Base-by-base conservation (phyloP, 2,113 vertebrate genomes). In the Psephotus haematonotus region DNA sequence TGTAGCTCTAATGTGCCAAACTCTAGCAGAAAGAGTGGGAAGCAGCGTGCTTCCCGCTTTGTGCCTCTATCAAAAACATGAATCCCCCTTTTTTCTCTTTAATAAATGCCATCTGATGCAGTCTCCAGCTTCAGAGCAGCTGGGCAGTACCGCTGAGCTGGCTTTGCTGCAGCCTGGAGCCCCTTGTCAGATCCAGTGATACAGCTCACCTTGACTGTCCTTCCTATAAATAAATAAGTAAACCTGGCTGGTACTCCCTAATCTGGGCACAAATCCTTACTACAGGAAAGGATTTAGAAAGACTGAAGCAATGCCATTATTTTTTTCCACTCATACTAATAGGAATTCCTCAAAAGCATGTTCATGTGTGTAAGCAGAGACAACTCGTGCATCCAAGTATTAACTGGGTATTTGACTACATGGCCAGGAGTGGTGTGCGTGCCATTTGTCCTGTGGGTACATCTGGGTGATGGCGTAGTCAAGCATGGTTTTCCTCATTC, bases 151-250 rank as follows among this genome's bases (percentile, higher is more conserved):
- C 18, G 18, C 68, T 50, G 76, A 72, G 85, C 80, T 90, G 74
- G 63, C 63, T 92, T 14, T 83, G 59, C 79, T 78, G 60, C 47
- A 91, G 75, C 74, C 46, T 20, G 29, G 53, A 83, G 63, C 69
- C 81, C 44, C 68, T 9, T 9, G 43, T 92, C 46, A 28, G 63
- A 49, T 49, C 53, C 76, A n/a, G 65, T 4, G 22, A 60, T 82
- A 43, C 59, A 35, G 71, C 88, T 96, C 93, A 96, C 89, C 95
- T 95, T 96, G 81, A 17, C 82, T 74, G 92, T 93, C 92, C 95
- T 96, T 96, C 76, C 33, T 55, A 3, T 52, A 94, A 93, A 97
- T 75, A 97, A 95, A 92, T 95, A 95, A 95, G 94, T 68, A 94
- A 91, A 74, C 11, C 74, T 46, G 77, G 8, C 81, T 43, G 53